Base-by-base conservation (phyloP, 2,797 vertebrate genomes). In the Chloroceryle amazona region DNA sequence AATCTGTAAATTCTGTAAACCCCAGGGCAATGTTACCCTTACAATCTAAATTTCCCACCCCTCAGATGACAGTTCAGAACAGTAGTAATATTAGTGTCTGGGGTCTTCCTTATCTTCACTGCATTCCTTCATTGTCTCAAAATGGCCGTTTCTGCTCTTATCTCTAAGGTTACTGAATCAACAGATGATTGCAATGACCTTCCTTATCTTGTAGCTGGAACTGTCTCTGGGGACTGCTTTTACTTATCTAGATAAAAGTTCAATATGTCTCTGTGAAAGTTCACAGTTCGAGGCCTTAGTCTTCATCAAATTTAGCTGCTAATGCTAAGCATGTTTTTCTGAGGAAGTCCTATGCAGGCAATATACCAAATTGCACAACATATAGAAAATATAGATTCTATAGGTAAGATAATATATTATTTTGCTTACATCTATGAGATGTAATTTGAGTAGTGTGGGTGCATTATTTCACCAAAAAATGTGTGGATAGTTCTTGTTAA, bases 141-240 rank as follows among this genome's bases (percentile, higher is more conserved):
- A 15, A 10, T 8, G 12, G 25, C 8, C 1, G 1, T 35, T 51
- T 5, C 14, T 51, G 41, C 42, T 35, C 10, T 9, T 35, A 5
- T 19, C 6, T 42, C 31, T 35, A 25, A 25, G 39, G 21, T 13
- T 72, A 12, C 21, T 52, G 26, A 1, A 1, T 26, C 13, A 82
- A 16, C 16, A 44, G 39, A 42, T 2, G 1, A 29, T 6, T 29
- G 9, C 9, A 51, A 31, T 1, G 2, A 16, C 20, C 46, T 51
- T 61, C 63, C 12, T 42, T 78, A 25, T 60, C 15, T 35, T 62
- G 31, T 16, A 52, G 16, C 31, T 61, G 1, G 1, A 71, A 52
- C 16, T 8, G 23, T 13, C 21, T n/a, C 39, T 37, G 20, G 17
- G 26, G 21, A 10, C 37, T 35, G 51, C 12, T 61, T 52, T 71